Evolutionary conservation across 2,113 vertebrate species (phyloP).

Genomic region (Odocoileus hemionus): DNA sequence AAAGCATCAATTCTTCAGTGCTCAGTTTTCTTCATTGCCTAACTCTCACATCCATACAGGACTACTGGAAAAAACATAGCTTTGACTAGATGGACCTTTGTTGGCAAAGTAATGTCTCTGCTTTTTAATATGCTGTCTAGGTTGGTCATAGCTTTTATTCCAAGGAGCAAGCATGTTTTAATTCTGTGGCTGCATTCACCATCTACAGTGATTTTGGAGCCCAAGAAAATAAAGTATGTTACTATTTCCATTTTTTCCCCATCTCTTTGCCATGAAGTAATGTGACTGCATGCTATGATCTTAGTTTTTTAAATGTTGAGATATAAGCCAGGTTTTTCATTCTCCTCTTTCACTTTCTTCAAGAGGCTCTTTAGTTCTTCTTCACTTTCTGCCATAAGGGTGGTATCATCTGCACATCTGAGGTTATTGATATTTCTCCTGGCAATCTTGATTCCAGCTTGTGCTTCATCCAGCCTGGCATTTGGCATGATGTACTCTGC

Average conservation of each 20-base stretch:
- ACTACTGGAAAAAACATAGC: neutral
- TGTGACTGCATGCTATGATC: neutral
- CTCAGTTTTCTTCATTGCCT: neutral
- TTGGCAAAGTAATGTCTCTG: neutral
- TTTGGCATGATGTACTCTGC: neutral
- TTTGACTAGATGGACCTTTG: neutral
- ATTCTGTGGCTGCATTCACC: neutral
- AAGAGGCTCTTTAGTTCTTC: neutral
- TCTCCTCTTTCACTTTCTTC: neutral
- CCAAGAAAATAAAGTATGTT: neutral
- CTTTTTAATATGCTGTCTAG: neutral
- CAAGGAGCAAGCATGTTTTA: neutral
- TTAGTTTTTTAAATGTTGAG: neutral
- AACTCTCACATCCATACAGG: neutral
- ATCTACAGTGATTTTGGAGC: neutral
- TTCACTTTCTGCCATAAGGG: neutral
- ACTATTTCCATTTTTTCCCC: neutral
- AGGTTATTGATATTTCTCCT: neutral
- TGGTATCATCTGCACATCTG: neutral
- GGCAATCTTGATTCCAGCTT: neutral
- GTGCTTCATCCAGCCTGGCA: neutral
- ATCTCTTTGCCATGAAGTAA: neutral
- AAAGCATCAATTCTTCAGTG: neutral
- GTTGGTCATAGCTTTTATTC: neutral
- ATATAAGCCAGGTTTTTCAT: neutral